Evolutionary conservation across 2,888 invertebrate genomes (phyloP).

Genomic region (Oxytorus armatus): DNA sequence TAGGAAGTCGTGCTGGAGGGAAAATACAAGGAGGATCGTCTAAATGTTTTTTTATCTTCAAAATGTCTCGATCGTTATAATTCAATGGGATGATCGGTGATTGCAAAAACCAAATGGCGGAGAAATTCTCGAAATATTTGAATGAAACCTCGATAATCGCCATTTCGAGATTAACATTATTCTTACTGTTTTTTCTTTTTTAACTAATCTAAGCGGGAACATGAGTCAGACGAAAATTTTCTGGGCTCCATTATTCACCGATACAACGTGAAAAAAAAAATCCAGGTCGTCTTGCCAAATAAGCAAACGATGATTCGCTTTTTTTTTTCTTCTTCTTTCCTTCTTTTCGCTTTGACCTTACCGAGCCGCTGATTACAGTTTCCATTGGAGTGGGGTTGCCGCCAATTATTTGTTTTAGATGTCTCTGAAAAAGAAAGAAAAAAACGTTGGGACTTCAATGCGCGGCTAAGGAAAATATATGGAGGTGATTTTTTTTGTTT

Average conservation of each 20-base stretch:
- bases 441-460: neutral
- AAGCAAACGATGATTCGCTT: constrained; percentile 32
- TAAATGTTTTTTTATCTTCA: neutral
- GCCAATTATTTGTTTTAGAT: constrained; percentile 43
- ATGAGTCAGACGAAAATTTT: constrained; percentile 37
- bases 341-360: constrained; percentile 17
- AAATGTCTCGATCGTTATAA: neutral
- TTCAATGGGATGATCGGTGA: neutral
- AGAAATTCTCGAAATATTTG: neutral
- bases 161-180: neutral
- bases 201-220: neutral
- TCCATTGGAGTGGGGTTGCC: neutral
- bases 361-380: constrained; percentile 37
- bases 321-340: constrained; percentile 7
- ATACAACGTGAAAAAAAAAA: constrained; percentile 27
- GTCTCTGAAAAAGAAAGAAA: constrained; percentile 5
- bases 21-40: constrained; percentile 10
- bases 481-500: constrained; percentile 13
- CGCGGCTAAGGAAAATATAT: constrained; percentile 1
- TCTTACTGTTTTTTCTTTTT: neutral
- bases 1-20: constrained; percentile 33
- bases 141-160: neutral
- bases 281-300: constrained; percentile 54
- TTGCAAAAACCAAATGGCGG: neutral
- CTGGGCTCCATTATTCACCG: constrained; percentile 19